Evolutionary conservation across 2,888 invertebrate species (phyloP), one percentile per base, ranked within the genome.

Genomic region (Agonopterix subpropinquella): DNA sequence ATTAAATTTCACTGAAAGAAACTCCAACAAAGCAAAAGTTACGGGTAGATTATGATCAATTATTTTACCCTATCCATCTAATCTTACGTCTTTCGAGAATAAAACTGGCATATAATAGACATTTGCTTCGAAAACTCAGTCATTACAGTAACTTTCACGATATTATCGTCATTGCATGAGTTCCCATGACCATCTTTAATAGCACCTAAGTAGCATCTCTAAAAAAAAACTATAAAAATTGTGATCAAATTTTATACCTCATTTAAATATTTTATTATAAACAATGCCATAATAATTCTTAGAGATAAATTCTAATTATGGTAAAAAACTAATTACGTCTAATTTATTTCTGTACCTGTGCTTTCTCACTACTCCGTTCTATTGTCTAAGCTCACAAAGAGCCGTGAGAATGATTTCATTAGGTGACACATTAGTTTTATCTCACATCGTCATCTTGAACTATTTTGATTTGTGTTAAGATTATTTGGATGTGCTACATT

Each of bases 391-490:
- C 47, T 56, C 53, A 48, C 56, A 52, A 51, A 50, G 52, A 41
- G 43, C 39, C 60, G 59, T 67, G 67, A 53, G 67, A 68, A 64
- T 45, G 13, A 36, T 53, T 53, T 53, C 47, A 61, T 61, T 51
- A 59, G 53, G 55, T 43, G 13, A 50, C 41, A 36, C 46, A 42
- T 42, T 28, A 28, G 28, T 7, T 28, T 28, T 5, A 28, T 28
- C 28, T 36, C 51, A 35, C 45, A 51, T 43, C 55, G 51, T 50
- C 59, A 57, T 57, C 59, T 52, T 54, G 50, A 10, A 41, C 53
- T 41, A 11, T 51, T 55, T 53, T 61, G 70, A 71, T 68, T 57
- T 52, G 48, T 58, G 61, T 51, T 54, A 59, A 53, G 70, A 71
- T 65, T 56, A 58, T 52, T 55, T 9, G 48, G 9, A 36, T 45